phyloP scores from a whole-genome alignment of 2,797 vertebrate species.

The Mionectes olivaceus region DNA sequence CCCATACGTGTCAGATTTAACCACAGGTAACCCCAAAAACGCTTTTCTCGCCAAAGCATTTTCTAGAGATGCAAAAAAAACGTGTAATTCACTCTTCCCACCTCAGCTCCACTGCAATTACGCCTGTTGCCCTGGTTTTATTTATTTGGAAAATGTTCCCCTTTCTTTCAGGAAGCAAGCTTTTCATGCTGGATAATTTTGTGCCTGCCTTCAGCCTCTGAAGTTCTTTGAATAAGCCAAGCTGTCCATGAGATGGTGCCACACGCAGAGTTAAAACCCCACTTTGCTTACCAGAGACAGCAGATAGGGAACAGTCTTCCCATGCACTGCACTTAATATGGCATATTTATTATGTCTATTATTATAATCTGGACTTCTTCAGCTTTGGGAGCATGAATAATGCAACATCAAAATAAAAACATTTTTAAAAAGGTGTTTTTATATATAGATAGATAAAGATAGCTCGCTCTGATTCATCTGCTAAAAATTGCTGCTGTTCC shows the following conservation, averaged over 20 bases:
- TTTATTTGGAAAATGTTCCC: neutral
- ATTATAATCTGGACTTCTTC: conserved; percentile 9
- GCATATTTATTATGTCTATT: neutral
- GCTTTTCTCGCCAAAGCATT: neutral
- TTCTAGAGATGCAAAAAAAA: neutral
- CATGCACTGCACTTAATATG: neutral
- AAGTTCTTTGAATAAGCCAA: neutral
- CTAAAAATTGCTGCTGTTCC: conserved; percentile 29
- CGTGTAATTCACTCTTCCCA: neutral
- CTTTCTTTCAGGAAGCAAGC: neutral
- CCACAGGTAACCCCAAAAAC: neutral
- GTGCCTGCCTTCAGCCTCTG: neutral
- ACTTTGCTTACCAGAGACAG: neutral
- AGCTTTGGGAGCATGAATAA: conserved; percentile 28
- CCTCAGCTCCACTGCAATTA: neutral
- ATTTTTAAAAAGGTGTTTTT: conserved; percentile 26
- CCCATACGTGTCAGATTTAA: neutral
- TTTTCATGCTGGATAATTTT: neutral
- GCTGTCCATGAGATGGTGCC: neutral
- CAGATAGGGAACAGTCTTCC: neutral
- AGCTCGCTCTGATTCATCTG: conserved; percentile 50
- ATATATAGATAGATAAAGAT: conserved; percentile 51
- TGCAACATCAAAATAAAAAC: neutral
- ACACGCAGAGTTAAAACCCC: neutral
- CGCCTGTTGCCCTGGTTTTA: neutral